Percentiles rank a stretch among this genome's conserved stretches.
phyloP scores from a whole-genome alignment of 2,888 invertebrate species.

The Synanthedon myopaeformis region DNA sequence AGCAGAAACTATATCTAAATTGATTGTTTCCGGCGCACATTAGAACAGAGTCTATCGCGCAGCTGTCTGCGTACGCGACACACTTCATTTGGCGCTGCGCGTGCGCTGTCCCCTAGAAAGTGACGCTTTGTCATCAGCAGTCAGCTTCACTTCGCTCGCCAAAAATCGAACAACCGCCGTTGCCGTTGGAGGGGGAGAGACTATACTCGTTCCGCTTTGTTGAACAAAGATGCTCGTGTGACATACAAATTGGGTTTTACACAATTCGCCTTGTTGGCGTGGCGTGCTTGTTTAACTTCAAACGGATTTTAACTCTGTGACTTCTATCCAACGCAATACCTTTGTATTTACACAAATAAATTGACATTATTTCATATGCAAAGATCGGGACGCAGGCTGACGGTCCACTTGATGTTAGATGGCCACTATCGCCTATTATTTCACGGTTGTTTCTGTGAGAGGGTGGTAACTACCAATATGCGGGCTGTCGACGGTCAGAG shows the following conservation, averaged over 20 bases:
- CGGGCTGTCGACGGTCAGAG: too few species aligned
- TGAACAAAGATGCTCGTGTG: constrained; percentile 14
- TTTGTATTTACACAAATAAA: too few species aligned
- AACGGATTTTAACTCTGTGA: background rate
- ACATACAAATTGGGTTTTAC: too few species aligned
- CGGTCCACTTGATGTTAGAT: too few species aligned
- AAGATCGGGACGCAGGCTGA: too few species aligned
- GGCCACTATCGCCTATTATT: too few species aligned
- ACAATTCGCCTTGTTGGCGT: background rate
- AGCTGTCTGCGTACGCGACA: constrained; percentile 62
- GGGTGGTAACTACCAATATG: too few species aligned
- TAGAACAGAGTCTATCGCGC: constrained; percentile 53
- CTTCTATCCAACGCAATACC: too few species aligned
- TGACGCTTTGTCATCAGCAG: constrained; percentile 48
- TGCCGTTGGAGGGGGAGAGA: constrained; percentile 24
- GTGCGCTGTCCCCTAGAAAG: constrained; percentile 56
- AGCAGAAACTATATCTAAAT: constrained; percentile 61
- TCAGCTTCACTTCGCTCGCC: constrained; percentile 32
- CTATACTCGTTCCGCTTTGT: constrained; percentile 14
- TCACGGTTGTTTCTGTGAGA: too few species aligned
- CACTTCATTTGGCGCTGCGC: constrained; percentile 65
- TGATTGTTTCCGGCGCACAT: constrained; percentile 67
- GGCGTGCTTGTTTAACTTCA: background rate
- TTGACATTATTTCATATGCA: too few species aligned
- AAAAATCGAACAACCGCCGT: constrained; percentile 45